Base-by-base conservation (phyloP, 2,888 invertebrate genomes). In the Nezara viridula region DNA sequence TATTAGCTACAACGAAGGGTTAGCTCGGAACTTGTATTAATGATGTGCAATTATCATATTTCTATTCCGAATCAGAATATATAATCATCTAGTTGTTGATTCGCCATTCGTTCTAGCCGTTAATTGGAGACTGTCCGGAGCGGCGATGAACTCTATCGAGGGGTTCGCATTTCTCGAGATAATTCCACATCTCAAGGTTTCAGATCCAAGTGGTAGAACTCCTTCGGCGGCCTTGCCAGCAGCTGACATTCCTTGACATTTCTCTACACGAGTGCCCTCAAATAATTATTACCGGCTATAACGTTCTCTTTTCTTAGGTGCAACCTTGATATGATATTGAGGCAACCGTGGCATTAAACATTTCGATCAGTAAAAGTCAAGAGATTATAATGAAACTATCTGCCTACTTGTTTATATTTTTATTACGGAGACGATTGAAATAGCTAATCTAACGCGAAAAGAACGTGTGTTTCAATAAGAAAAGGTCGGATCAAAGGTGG, bases 231-330 rank as follows among this genome's bases (percentile, higher is more conserved):
- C 60, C 60, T 60, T 60, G 60, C 60, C 27, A 14, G 5, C 27
- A 27, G 60, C 60, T 60, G 60, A 60, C 60, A 60, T 60, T 60
- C 60, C 60, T 60, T 60, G 60, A 60, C 60, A 60, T 60, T 60
- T 60, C 60, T 60, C 24, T 27, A 27, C 27, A 27, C 14, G 19
- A 27, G 60, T 27, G 60, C 60, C 27, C 60, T 60, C 60, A 60
- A 60, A 60, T 60, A 60, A 60, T 60, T 60, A 32, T 27, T n/a
- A 19, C n/a, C 14, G 14, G 27, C 60, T 60, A n/a, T n/a, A 32
- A 27, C 60, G 27, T 27, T 60, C 60, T 60, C 60, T 27, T 27
- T 60, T 60, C 27, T 14, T 60, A n/a, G n/a, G 2, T 10, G 27
- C 16, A 32, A 60, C 60, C 60, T 60, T 60, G 60, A 60, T 60